Base-by-base conservation (phyloP, 2,797 vertebrate species). In the Carapus acus region DNA sequence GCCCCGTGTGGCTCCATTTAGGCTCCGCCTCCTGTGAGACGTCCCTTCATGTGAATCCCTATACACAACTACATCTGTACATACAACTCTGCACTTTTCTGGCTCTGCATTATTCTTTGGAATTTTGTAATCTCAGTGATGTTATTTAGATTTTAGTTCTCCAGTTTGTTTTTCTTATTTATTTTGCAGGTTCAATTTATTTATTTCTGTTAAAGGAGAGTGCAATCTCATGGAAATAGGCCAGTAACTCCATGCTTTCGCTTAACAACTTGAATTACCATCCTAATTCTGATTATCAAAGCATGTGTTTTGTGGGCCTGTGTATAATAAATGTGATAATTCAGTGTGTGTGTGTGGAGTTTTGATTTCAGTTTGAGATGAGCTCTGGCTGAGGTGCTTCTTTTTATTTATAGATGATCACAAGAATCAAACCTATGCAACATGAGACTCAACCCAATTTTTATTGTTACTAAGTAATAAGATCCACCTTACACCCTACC, bases 241-340 rank as follows among this genome's bases (percentile, higher is more conserved):
- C 58, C 64, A 38, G 69, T 62, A 44, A 49, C 69, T 43, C 45
- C 71, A 69, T 77, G 67, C 65, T 80, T 74, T 53, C 20, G 41
- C 49, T 50, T 36, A 42, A 33, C 54, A 33, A 58, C 54, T 22
- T 53, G 61, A 75, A 62, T 65, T 65, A 48, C 65, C 70, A 67
- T 62, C 58, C 36, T 33, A 13, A 4, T 33, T 67, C 50, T 73
- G 77, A 74, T 64, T 54, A 85, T 77, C 80, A 83, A 84, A 86
- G 86, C 86, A 88, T 88, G 88, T 85, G 75, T 85, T 86, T 79
- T 77, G 59, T 54, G 72, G 79, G 80, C 82, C 80, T 78, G 76
- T 69, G 64, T 49, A 68, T 53, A 13, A 58, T 55, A 69, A 21
- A 29, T 46, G 69, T 72, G 69, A 84, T 62, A 67, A 63, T 58